These are phyloP conservation scores for Siphamia tubifer DNA, from an alignment of 2,113 vertebrate genomes.

Conservation along the genomic window DNA sequence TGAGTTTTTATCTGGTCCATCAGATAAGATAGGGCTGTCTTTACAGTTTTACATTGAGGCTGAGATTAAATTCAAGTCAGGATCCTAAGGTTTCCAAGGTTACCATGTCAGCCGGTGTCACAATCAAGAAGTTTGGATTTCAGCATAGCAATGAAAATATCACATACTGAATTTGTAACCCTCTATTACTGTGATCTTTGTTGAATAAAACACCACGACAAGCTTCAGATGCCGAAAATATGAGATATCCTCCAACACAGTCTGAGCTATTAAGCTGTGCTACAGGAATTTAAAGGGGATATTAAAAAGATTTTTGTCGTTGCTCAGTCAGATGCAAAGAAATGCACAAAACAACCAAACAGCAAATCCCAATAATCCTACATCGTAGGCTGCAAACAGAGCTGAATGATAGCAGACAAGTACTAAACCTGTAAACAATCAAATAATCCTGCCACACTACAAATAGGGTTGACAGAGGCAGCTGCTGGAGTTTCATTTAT, in stretches of 20 bases:
- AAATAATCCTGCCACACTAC: conserved; percentile 35
- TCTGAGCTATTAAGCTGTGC: background rate
- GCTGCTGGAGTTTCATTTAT: background rate
- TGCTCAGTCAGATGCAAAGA: background rate
- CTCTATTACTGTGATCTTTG: conserved; percentile 14
- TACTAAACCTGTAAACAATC: conserved; percentile 47
- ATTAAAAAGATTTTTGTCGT: background rate
- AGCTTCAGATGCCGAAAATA: conserved; percentile 5
- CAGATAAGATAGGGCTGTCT: background rate
- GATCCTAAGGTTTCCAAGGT: background rate
- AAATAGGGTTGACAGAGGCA: conserved; percentile 21
- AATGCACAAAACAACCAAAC: background rate
- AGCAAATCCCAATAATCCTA: conserved; percentile 3
- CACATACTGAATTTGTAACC: conserved; percentile 4
- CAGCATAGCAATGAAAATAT: background rate
- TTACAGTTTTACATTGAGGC: background rate
- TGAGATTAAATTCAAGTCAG: background rate
- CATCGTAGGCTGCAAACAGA: conserved; percentile 23
- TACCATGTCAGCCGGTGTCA: conserved; percentile 10
- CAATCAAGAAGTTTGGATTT: conserved; percentile 6
- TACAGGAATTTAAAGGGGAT: background rate
- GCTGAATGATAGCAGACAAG: conserved; percentile 40
- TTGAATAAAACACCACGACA: conserved; percentile 6
- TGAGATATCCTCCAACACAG: background rate
- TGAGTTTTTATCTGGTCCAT: background rate